phyloP scores from a whole-genome alignment of 2,888 invertebrate genomes.

The Galerucella calmariensis region DNA sequence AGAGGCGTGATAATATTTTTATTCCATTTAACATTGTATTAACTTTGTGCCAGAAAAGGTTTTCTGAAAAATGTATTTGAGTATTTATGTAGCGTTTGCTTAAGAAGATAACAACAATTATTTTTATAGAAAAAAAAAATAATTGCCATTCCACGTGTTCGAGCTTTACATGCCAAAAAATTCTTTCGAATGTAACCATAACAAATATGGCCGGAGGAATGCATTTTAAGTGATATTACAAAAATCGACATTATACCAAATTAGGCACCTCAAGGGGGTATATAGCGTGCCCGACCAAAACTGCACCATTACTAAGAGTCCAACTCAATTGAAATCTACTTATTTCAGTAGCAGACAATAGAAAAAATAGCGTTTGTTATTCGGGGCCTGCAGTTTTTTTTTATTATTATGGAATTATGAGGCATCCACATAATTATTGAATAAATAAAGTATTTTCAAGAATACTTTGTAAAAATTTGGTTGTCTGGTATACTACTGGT shows the following conservation, averaged over 20 bases:
- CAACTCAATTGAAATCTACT: constrained; percentile 38
- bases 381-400: constrained; percentile 26
- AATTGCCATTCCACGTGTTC: constrained; percentile 37
- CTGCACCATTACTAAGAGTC: constrained; percentile 18
- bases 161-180: constrained; percentile 33
- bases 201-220: constrained; percentile 29
- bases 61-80: too few species aligned
- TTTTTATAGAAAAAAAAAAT: constrained; percentile 18
- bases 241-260: constrained; percentile 35
- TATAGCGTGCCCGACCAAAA: constrained; percentile 35
- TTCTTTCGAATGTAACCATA: constrained; percentile 25
- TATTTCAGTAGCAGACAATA: constrained; percentile 30
- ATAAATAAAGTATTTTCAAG: constrained; percentile 18
- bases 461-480: constrained; percentile 11
- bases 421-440: constrained; percentile 23
- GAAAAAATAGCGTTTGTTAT: constrained; percentile 28
- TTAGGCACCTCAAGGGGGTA: constrained; percentile 31
- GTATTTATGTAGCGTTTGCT: background rate
- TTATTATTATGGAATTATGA: constrained; percentile 21
- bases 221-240: constrained; percentile 37
- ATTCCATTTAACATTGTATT: too few species aligned
- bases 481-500: constrained; percentile 23
- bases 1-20: too few species aligned
- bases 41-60: too few species aligned
- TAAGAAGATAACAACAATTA: constrained; percentile 14